Percentiles rank a stretch among this genome's conserved stretches.
Evolutionary conservation across 2,888 invertebrate species (phyloP).

Genomic region (Caenorhabditis virilis): DNA sequence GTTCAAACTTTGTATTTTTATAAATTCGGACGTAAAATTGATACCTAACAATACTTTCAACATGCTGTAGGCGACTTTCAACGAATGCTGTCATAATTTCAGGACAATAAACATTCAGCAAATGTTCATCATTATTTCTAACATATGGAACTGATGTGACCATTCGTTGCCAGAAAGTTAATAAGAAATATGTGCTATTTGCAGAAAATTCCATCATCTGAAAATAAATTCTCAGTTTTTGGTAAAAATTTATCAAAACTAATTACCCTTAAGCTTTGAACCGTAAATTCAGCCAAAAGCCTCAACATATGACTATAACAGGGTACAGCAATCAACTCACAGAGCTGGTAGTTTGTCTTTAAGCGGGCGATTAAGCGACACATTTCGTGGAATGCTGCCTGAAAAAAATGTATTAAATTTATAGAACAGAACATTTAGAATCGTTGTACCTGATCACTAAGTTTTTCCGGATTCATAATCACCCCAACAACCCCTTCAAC

Average conservation of each 20-base stretch:
- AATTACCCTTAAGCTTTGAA: constrained; percentile 74
- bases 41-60: constrained; percentile 82
- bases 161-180: constrained; percentile 97
- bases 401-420: too few species aligned
- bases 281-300: constrained; percentile 94
- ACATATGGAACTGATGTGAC: constrained; percentile 98
- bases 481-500: constrained; percentile 90
- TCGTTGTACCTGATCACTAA: constrained; percentile 72
- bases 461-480: constrained; percentile 83
- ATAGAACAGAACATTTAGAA: too few species aligned
- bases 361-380: constrained; percentile 91
- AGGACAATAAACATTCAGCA: constrained; percentile 79
- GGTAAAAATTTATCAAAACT: neutral
- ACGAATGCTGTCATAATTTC: constrained; percentile 95
- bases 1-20: neutral
- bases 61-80: constrained; percentile 88
- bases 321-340: constrained; percentile 91
- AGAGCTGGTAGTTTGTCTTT: constrained; percentile 96
- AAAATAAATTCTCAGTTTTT: constrained; percentile 33
- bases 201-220: constrained; percentile 99
- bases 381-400: constrained; percentile 93
- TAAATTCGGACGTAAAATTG: neutral
- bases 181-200: constrained; percentile 93
- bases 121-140: constrained; percentile 90
- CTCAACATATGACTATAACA: constrained; percentile 87